Evolutionary conservation across 2,113 vertebrate species (phyloP).

Genomic region (Taxidea taxus): DNA sequence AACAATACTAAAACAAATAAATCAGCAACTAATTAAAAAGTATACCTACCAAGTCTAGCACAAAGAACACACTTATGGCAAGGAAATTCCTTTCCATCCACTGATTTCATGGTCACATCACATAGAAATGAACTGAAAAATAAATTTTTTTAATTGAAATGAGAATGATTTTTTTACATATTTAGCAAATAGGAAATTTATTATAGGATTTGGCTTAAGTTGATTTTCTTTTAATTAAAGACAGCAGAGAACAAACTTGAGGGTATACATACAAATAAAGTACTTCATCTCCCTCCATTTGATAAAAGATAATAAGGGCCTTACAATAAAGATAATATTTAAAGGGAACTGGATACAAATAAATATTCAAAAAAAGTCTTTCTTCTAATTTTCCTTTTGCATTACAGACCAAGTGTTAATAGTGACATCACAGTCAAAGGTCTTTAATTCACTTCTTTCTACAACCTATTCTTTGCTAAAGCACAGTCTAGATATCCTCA

Average conservation of each 20-base stretch:
- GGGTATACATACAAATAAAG: background rate
- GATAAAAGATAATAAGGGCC: background rate
- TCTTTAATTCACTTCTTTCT: conserved; percentile 21
- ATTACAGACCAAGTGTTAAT: background rate
- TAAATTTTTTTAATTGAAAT: conserved; percentile 55
- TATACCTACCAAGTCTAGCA: conserved; percentile 92
- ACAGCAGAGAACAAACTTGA: background rate
- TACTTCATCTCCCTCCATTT: background rate
- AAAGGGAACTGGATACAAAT: background rate
- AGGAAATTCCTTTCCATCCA: conserved; percentile 94
- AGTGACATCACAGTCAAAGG: background rate
- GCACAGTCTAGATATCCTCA: background rate
- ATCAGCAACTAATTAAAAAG: background rate
- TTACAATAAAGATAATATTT: background rate
- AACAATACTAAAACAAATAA: conserved; percentile 14
- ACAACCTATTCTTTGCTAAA: background rate
- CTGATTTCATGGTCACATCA: conserved; percentile 94
- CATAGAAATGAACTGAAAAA: conserved; percentile 90
- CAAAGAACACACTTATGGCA: conserved; percentile 98
- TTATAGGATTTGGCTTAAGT: conserved; percentile 10
- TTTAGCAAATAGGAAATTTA: background rate
- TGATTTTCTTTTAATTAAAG: conserved; percentile 2
- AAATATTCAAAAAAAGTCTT: conserved; percentile 7
- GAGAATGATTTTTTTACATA: conserved; percentile 2
- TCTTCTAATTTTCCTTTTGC: conserved; percentile 10